These are phyloP conservation scores for Premnoplex brunnescens DNA, from an alignment of 2,797 vertebrate genomes.

Conservation along the genomic window DNA sequence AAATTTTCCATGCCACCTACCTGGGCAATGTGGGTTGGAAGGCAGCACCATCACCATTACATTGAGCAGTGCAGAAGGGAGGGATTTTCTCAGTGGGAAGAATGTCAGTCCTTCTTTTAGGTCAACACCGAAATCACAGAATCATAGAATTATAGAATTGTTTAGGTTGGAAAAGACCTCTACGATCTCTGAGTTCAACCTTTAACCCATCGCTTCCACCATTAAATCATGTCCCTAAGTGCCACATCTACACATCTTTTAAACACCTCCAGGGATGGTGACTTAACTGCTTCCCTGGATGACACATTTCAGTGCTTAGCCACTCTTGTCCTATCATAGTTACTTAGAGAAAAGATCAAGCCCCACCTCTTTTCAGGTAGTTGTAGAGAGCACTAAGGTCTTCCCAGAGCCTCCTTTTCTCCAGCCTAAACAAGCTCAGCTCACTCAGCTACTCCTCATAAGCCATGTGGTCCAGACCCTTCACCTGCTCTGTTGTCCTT, in stretches of 20 bases:
- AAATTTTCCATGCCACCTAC: background rate
- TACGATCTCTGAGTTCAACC: background rate
- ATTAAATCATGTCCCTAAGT: background rate
- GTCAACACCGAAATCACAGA: background rate
- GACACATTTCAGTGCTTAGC: background rate
- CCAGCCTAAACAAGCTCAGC: background rate
- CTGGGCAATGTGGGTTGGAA: background rate
- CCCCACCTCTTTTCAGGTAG: background rate
- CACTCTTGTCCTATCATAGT: background rate
- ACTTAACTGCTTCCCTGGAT: background rate
- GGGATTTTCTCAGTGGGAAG: constrained; percentile 21
- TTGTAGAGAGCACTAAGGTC: background rate
- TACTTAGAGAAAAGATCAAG: background rate
- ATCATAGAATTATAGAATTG: background rate
- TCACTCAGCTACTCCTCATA: accelerated
- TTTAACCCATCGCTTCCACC: background rate
- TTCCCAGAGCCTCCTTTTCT: background rate
- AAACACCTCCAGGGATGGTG: background rate
- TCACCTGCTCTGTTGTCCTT: background rate
- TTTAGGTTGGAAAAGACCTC: background rate
- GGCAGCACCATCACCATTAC: background rate
- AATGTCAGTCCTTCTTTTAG: background rate
- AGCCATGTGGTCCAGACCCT: background rate
- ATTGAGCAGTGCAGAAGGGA: background rate
- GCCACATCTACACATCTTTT: background rate